phyloP scores from a whole-genome alignment of 2,797 vertebrate genomes.

The Buceros bicornis region DNA sequence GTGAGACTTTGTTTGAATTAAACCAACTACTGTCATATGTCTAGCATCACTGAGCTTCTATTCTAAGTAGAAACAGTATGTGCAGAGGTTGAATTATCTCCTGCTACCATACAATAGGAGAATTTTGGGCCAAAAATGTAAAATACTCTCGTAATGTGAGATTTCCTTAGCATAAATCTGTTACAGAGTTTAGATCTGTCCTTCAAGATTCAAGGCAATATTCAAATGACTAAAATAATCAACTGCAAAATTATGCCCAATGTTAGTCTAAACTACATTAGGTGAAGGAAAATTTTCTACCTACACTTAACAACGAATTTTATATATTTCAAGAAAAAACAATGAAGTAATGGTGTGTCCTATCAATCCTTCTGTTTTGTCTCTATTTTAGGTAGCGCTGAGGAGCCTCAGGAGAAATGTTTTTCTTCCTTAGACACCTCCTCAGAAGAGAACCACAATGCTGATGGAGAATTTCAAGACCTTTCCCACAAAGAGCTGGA shows the following conservation, averaged over 20 bases:
- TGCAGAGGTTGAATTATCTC: not conserved
- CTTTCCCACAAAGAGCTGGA: conserved; percentile 51
- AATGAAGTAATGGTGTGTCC: not conserved
- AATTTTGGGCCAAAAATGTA: not conserved
- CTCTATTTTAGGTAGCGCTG: conserved; percentile 56
- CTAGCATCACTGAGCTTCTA: not conserved
- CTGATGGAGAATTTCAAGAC: conserved; percentile 64
- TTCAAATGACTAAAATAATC: not conserved
- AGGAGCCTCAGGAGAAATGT: conserved; percentile 46
- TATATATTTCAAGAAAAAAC: not conserved
- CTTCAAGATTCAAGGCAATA: not conserved
- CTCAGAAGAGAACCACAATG: conserved; percentile 66
- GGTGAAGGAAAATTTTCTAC: not conserved
- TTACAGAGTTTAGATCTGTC: not conserved
- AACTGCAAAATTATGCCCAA: not conserved
- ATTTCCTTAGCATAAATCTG: not conserved
- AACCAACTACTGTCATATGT: not conserved
- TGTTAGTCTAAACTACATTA: not conserved
- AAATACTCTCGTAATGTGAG: not conserved
- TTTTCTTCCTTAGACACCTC: conserved; percentile 77
- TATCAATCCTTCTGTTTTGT: not conserved
- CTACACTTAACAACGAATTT: not conserved
- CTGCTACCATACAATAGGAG: not conserved
- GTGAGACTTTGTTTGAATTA: not conserved
- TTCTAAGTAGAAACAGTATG: not conserved